Conservation (phyloP, 1,140 invertebrate genomes). For the Lanistes nyassanus region DNA sequence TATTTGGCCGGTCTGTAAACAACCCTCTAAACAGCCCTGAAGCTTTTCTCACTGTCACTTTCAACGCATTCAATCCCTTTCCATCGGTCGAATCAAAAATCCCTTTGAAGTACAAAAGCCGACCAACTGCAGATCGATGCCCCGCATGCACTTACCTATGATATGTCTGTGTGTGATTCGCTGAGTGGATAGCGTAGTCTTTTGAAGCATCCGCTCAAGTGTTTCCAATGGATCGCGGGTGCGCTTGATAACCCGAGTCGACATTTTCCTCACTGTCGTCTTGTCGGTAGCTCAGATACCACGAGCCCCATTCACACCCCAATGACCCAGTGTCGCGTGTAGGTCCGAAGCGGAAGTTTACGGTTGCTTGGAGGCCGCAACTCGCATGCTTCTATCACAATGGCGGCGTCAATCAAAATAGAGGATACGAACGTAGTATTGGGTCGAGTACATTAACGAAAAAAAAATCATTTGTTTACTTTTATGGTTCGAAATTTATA, state of each 20-base stretch:
- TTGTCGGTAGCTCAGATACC: slow-evolving; percentile 7
- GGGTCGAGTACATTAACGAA: neutral
- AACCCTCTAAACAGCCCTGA: too few relatives aligned
- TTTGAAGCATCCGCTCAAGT: slow-evolving; percentile 54
- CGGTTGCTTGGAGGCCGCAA: slow-evolving; percentile 40
- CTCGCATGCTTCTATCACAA: slow-evolving; percentile 4
- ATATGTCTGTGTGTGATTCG: slow-evolving; percentile 48
- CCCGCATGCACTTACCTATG: slow-evolving; percentile 45
- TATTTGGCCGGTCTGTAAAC: too few relatives aligned
- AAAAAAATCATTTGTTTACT: too few relatives aligned
- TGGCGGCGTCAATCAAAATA: slow-evolving; percentile 18
- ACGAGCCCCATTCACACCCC: slow-evolving; percentile 1
- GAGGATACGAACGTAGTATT: neutral
- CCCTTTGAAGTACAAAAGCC: too few relatives aligned
- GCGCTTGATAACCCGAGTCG: slow-evolving; percentile 35
- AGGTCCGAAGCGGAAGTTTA: slow-evolving; percentile 37
- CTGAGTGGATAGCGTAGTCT: slow-evolving; percentile 51
- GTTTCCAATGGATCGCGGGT: slow-evolving; percentile 43
- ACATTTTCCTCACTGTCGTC: slow-evolving; percentile 31
- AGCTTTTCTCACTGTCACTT: neutral
- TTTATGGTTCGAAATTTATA: too few relatives aligned
- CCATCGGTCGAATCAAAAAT: neutral
- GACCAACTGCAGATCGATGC: too few relatives aligned
- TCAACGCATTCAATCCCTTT: neutral
- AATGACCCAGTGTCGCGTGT: slow-evolving; percentile 14